Percentiles rank a stretch among this genome's conserved stretches.
These are phyloP conservation scores for Planiliza haematocheilus DNA, from an alignment of 2,113 vertebrate genomes.

Conservation along the genomic window DNA sequence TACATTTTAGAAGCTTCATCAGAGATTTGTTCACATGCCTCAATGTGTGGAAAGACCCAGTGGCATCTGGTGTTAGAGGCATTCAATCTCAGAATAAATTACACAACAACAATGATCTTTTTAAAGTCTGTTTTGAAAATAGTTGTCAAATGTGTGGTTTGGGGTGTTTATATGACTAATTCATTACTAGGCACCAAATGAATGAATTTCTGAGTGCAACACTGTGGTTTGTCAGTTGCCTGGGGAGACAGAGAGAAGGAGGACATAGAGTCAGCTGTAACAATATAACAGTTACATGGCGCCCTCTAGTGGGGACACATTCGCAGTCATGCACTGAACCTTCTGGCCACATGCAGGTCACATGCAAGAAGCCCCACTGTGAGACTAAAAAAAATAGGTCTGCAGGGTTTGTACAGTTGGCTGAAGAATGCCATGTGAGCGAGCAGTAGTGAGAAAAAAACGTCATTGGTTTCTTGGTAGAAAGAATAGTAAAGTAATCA, in stretches of 20 bases:
- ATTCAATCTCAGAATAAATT: not conserved
- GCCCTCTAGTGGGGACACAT: slow-evolving; percentile 51
- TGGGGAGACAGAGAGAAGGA: slow-evolving; percentile 14
- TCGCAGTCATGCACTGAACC: not conserved
- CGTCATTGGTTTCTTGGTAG: not conserved
- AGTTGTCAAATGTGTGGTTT: not conserved
- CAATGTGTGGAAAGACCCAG: not conserved
- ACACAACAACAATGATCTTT: not conserved
- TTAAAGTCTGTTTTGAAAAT: not conserved
- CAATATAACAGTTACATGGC: not conserved
- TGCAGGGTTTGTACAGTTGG: not conserved
- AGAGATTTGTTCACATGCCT: not conserved
- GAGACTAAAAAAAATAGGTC: not conserved
- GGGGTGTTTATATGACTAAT: too few species aligned
- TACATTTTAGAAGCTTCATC: not conserved
- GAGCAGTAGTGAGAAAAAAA: not conserved
- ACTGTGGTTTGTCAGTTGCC: slow-evolving; percentile 12
- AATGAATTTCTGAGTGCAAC: not conserved
- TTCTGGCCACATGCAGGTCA: not conserved
- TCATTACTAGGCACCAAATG: not conserved
- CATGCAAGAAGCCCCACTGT: not conserved
- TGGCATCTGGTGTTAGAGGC: slow-evolving; percentile 1
- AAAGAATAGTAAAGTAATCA: slow-evolving; percentile 2
- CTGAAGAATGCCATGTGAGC: slow-evolving; percentile 18
- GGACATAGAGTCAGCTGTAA: not conserved